Conservation (phyloP, 2,888 invertebrate species). For the Eupithecia tripunctaria region DNA sequence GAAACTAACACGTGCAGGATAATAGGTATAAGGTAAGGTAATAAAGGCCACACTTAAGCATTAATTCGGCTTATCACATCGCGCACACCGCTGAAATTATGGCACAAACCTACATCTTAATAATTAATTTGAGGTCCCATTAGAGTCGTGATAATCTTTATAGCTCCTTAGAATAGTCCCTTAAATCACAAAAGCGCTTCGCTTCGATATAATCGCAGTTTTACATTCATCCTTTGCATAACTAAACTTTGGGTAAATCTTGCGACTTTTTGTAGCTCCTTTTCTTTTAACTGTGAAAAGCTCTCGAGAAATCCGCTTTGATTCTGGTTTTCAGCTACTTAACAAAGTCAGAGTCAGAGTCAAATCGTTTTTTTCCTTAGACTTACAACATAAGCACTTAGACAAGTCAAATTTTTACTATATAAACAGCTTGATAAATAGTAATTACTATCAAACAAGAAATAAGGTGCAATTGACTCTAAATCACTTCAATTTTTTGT, state of each 20-base stretch:
- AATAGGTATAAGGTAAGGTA: constrained; percentile 14
- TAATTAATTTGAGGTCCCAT: constrained; percentile 75
- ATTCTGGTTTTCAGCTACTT: neutral
- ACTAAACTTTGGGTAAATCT: neutral
- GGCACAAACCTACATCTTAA: constrained; percentile 60
- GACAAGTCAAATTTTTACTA: too few species aligned
- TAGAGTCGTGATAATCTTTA: constrained; percentile 75
- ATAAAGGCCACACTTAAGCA: constrained; percentile 40
- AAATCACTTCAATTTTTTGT: too few species aligned
- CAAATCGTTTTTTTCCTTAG: too few species aligned
- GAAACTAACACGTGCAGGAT: constrained; percentile 9
- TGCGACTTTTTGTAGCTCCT: constrained; percentile 25
- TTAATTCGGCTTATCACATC: constrained; percentile 46
- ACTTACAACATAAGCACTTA: too few species aligned
- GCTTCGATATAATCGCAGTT: constrained; percentile 56
- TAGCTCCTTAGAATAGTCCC: constrained; percentile 63
- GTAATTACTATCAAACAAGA: too few species aligned
- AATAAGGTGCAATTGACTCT: too few species aligned
- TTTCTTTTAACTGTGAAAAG: neutral
- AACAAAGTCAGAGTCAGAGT: too few species aligned
- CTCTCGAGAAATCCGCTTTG: neutral
- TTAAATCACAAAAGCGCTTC: constrained; percentile 61
- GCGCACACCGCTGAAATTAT: constrained; percentile 41
- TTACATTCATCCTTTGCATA: constrained; percentile 44
- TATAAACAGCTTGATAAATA: too few species aligned